phyloP scores from a whole-genome alignment of 2,113 vertebrate genomes.

The Mormyrus iriodes region DNA sequence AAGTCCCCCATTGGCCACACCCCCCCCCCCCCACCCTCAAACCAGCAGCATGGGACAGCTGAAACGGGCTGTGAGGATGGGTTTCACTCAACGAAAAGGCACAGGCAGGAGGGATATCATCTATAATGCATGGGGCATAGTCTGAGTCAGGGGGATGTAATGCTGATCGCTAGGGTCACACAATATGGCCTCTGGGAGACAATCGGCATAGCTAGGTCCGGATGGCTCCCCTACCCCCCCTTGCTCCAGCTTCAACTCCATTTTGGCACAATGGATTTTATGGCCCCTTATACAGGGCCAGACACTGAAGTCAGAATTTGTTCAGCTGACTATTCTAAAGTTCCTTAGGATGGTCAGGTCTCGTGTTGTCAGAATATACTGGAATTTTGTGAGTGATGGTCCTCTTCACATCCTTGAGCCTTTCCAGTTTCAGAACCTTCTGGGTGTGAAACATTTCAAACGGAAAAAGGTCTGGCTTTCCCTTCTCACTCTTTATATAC shows the following conservation, averaged over 20 bases:
- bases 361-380: neutral
- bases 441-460: neutral
- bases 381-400: neutral
- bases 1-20: neutral
- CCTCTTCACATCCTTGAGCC: neutral
- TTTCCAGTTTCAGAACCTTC: neutral
- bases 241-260: neutral
- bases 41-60: neutral
- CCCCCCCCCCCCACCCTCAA: neutral
- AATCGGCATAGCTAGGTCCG: no score
- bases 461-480: neutral
- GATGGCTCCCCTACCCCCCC: neutral
- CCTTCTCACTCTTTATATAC: neutral
- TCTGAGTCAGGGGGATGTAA: constrained; percentile 6
- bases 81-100: neutral
- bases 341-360: neutral
- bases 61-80: neutral
- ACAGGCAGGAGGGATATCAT: neutral
- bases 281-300: neutral
- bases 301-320: neutral
- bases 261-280: neutral
- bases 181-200: neutral
- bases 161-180: neutral
- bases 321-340: neutral
- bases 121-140: constrained; percentile 9